phyloP scores from a whole-genome alignment of 2,113 vertebrate genomes.

The Pelobates fuscus region DNA sequence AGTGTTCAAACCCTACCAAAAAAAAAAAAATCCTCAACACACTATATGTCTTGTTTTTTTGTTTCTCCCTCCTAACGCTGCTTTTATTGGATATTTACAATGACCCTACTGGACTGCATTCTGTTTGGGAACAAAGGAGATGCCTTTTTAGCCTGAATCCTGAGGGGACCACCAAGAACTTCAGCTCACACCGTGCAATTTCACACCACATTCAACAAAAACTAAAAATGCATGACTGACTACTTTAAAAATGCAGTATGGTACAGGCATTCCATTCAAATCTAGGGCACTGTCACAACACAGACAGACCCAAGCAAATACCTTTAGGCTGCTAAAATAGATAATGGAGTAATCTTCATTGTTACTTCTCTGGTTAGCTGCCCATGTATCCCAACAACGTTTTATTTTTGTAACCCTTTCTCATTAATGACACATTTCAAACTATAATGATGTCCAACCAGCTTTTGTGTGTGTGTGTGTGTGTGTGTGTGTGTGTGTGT shows the following conservation, averaged over 20 bases:
- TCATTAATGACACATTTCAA: too few relatives aligned
- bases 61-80: constrained; percentile 64
- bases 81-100: constrained; percentile 81
- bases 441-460: too few relatives aligned
- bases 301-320: constrained; percentile 76
- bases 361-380: constrained; percentile 54
- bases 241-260: constrained; percentile 79
- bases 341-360: constrained; percentile 64
- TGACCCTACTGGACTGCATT: constrained; percentile 82
- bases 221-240: constrained; percentile 84
- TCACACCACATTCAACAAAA: constrained; percentile 81
- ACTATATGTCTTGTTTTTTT: constrained; percentile 69
- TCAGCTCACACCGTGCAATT: constrained; percentile 73
- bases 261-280: constrained; percentile 71
- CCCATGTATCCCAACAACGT: constrained; percentile 54
- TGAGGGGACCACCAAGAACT: constrained; percentile 92
- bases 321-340: constrained; percentile 62
- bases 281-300: constrained; percentile 78
- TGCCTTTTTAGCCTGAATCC: constrained; percentile 84
- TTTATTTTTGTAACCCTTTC: too few relatives aligned
- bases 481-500: too few relatives aligned
- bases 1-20: constrained; percentile 68
- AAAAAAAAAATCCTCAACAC: constrained; percentile 50
- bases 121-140: constrained; percentile 89
- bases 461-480: too few relatives aligned